Evolutionary conservation across 2,113 vertebrate genomes (phyloP), one percentile per base, ranked within the genome.

Genomic region (Neogobius melanostomus): DNA sequence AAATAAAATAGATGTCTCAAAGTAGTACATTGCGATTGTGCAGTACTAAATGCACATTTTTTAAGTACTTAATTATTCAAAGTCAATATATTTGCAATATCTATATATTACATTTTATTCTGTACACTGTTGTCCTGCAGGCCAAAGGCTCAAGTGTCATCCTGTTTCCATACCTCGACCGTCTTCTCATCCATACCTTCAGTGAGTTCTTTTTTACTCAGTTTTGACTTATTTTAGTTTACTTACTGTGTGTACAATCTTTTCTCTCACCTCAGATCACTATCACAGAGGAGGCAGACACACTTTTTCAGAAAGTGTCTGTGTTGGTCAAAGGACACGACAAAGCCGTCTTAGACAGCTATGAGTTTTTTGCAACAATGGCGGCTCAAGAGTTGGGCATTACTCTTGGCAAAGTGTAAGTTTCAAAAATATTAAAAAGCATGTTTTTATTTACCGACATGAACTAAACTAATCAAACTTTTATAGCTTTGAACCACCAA

Each of bases 271-370:
- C 86, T 74, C 86, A 99, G 98, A 87, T 98, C 60, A 93, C 92
- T 0, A 28, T 94, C 81, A 95, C 94, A 74, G 93, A 96, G 15
- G 95, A 98, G 68, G 94, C 95, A 3, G 97, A 99, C 83, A 82
- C 72, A 0, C 87, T 99, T 43, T 95, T 95, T 79, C 95, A 95
- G 90, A 95, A 88, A 66, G 76, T 99, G 70, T 92, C 92, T 0
- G 85, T 99, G 82, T 80, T 96, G 87, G 95, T 97, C 66, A 99
- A 99, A 91, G 91, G 95, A 71, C 97, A 99, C 0, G 96, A 98
- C 88, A 93, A 76, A 69, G 82, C 95, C 1, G 96, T 99, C 16
- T 82, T 99, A 91, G 94, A 99, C 87, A 99, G 98, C 85, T 99
- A 98, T 6, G 95, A 99, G 73, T 95, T 95, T 74, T 99, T 99